Evolutionary conservation across 2,113 vertebrate species (phyloP).

Genomic region (Zootoca vivipara): DNA sequence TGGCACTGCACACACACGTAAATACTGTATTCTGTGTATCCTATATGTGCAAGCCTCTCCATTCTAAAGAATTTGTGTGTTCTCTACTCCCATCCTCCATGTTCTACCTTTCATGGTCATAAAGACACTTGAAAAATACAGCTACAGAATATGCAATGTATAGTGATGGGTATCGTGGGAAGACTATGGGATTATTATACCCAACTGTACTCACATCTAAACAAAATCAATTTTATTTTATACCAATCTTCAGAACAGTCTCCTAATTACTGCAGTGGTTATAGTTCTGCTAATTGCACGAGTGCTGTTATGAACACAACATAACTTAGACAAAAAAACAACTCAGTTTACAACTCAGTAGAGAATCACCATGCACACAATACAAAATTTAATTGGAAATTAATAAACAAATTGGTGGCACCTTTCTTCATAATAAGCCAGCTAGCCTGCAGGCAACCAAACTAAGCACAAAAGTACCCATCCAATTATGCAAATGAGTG

Average conservation of each 20-base stretch:
- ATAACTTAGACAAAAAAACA: conserved; percentile 28
- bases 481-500: not conserved
- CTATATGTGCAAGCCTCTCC: not conserved
- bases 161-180: conserved; percentile 40
- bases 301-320: conserved; percentile 17
- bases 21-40: no score
- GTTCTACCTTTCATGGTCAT: not conserved
- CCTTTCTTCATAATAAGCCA: not conserved
- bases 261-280: conserved; percentile 53
- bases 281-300: conserved; percentile 57
- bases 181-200: conserved; percentile 51
- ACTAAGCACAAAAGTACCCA: rapidly evolving
- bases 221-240: conserved; percentile 58
- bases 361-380: not conserved
- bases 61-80: not conserved
- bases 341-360: not conserved
- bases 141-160: conserved; percentile 34
- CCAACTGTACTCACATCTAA: conserved; percentile 39
- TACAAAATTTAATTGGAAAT: not conserved
- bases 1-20: no score
- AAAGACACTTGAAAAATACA: not conserved
- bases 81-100: not conserved
- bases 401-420: not conserved
- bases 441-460: not conserved
- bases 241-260: conserved; percentile 41